Evolutionary conservation across 2,113 vertebrate species (phyloP).

Genomic region (Chlorodrepanis virens): DNA sequence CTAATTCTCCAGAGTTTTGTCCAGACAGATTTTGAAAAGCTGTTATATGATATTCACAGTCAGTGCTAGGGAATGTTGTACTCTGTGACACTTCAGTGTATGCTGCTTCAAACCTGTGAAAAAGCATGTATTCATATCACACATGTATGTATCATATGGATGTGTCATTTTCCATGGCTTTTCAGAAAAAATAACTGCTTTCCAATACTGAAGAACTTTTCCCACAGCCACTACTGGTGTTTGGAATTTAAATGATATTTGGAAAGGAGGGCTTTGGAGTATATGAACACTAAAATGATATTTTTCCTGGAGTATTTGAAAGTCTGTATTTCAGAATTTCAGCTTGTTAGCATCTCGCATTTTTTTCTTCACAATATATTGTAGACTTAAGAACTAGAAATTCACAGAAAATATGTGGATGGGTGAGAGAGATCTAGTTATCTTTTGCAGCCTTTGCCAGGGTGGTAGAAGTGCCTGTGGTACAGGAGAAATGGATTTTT

Average conservation of each 20-base stretch:
- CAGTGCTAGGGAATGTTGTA: not conserved
- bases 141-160: not conserved
- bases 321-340: not conserved
- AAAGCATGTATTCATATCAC: not conserved
- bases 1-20: slow-evolving; percentile 4
- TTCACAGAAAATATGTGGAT: not conserved
- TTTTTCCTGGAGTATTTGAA: not conserved
- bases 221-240: not conserved
- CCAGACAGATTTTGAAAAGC: not conserved
- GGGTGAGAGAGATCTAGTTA: not conserved
- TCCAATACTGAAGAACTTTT: not conserved
- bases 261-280: not conserved
- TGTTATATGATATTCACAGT: not conserved
- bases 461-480: not conserved
- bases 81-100: not conserved
- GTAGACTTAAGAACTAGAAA: not conserved
- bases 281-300: not conserved
- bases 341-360: not conserved
- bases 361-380: not conserved
- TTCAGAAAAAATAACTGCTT: not conserved
- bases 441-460: not conserved
- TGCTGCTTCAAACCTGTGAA: not conserved
- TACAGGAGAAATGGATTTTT: not conserved
- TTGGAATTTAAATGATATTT: not conserved
- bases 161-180: not conserved